A percentile compares a stretch with the other conserved stretches of the same genome.
phyloP scores from a whole-genome alignment of 2,113 vertebrate genomes.

The Neogale vison region DNA sequence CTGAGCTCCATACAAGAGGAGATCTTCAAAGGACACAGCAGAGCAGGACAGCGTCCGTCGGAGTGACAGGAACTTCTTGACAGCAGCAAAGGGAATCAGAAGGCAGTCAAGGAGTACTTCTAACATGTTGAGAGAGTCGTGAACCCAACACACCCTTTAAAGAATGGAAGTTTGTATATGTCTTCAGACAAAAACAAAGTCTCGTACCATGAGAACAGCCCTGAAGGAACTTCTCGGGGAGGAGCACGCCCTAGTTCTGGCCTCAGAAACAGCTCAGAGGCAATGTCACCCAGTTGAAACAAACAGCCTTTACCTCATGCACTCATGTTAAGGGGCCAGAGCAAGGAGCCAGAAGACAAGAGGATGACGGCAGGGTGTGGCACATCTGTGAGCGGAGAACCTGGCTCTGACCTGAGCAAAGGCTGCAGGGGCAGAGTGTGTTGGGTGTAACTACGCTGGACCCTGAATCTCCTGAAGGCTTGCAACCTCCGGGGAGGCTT shows the following conservation, averaged over 20 bases:
- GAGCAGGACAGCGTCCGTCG: no score
- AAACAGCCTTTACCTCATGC: neutral
- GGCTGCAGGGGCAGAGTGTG: no score
- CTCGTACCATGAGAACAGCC: no score
- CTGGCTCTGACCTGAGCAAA: neutral
- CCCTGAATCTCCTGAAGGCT: neutral
- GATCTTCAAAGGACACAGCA: no score
- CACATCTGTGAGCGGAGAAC: neutral
- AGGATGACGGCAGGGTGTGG: no score
- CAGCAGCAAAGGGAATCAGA: neutral
- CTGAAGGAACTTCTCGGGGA: neutral
- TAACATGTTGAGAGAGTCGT: fast-evolving
- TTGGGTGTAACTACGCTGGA: neutral
- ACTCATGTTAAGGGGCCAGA: no score
- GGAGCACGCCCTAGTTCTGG: neutral
- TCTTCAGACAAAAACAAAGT: neutral
- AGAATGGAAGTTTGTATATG: neutral
- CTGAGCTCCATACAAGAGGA: no score
- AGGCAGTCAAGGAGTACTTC: neutral
- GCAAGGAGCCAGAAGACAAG: neutral
- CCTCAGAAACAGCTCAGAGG: neutral
- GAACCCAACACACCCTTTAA: neutral
- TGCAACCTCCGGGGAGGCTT: neutral
- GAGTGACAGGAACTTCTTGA: no score
- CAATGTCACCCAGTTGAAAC: neutral